These are phyloP conservation scores for Molorchus minor DNA, from an alignment of 2,888 invertebrate genomes.

Conservation along the genomic window DNA sequence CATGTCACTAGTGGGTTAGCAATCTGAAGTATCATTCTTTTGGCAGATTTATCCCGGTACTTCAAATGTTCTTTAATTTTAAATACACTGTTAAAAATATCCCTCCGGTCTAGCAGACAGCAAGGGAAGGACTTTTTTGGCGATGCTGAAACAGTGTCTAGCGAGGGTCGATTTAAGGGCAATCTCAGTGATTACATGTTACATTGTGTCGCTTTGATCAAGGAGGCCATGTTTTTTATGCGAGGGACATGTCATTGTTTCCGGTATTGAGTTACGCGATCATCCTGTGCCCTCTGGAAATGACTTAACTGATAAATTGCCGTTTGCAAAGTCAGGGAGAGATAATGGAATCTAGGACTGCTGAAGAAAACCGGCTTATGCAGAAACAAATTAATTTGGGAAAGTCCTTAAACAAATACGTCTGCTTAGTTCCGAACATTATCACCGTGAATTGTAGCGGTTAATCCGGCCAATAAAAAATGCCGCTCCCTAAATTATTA, in stretches of 20 bases:
- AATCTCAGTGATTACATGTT: conserved; percentile 61
- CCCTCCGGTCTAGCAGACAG: conserved; percentile 10
- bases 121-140: background rate
- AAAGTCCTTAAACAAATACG: background rate
- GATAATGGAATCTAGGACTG: conserved; percentile 41
- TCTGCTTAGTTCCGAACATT: background rate
- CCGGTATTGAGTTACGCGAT: conserved; percentile 49
- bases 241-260: conserved; percentile 59
- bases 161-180: conserved; percentile 26
- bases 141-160: conserved; percentile 18
- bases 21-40: conserved; percentile 55
- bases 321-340: conserved; percentile 38
- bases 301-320: conserved; percentile 47
- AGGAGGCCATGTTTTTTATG: conserved; percentile 60
- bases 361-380: conserved; percentile 25
- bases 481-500: too few relatives aligned
- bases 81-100: conserved; percentile 52
- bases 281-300: conserved; percentile 35
- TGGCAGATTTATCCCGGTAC: conserved; percentile 51
- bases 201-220: conserved; percentile 61
- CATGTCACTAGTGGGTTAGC: conserved; percentile 58
- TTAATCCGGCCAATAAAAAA: too few relatives aligned
- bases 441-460: too few relatives aligned
- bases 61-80: conserved; percentile 53
- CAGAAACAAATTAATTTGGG: conserved; percentile 16